Percentiles rank a stretch among this genome's conserved stretches.
Conservation (phyloP, 2,888 invertebrate species). For the Sarcophaga caerulescens region DNA sequence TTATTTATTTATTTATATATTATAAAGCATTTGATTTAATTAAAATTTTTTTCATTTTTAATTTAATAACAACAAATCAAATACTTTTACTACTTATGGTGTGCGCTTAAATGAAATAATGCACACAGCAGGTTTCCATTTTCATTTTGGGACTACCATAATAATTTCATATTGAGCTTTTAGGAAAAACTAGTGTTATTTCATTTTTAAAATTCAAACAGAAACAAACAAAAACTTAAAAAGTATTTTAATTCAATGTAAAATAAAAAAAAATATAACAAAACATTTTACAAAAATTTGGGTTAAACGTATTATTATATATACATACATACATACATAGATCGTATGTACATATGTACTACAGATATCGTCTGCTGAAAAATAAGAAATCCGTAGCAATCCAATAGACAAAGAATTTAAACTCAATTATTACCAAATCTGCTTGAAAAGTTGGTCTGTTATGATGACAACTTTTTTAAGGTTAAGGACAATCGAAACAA, state of each 20-base stretch:
- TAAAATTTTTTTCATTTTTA: neutral
- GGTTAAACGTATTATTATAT: no score
- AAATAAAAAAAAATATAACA: neutral
- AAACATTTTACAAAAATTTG: no score
- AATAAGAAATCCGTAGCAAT: no score
- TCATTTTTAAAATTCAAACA: neutral
- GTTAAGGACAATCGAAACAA: no score
- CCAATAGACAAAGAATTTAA: no score
- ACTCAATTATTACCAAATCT: no score
- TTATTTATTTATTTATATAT: neutral
- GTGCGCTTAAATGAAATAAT: conserved; percentile 4
- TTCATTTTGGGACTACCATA: conserved; percentile 17
- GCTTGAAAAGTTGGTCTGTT: no score
- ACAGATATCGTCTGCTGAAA: no score
- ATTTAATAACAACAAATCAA: conserved; percentile 27
- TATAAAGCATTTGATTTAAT: neutral
- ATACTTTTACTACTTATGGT: neutral
- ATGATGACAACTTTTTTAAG: no score
- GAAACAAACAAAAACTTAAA: neutral
- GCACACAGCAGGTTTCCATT: neutral
- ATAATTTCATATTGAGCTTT: conserved; percentile 11
- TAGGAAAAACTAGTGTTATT: conserved; percentile 12
- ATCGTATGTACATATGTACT: no score
- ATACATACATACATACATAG: no score
- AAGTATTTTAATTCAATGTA: neutral